These are phyloP conservation scores for Triops cancriformis DNA, from an alignment of 1,140 invertebrate species.

Conservation along the genomic window DNA sequence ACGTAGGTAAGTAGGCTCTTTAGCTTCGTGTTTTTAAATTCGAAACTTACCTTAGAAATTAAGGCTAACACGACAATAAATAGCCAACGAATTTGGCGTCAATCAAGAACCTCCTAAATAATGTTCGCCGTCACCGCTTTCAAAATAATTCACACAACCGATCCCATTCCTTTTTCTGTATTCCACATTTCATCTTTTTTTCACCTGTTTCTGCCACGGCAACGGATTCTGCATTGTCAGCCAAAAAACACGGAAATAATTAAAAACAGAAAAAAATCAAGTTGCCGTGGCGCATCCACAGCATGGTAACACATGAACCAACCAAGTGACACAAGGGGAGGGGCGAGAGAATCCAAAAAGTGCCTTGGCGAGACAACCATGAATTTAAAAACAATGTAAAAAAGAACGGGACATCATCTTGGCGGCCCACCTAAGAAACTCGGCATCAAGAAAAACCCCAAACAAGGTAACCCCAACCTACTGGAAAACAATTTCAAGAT, in stretches of 20 bases:
- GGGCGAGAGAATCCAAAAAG: neutral
- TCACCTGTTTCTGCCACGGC: neutral
- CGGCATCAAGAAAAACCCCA: neutral
- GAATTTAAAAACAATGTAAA: neutral
- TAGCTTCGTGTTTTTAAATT: no score
- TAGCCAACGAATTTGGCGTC: no score
- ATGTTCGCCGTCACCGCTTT: no score
- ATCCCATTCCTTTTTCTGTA: neutral
- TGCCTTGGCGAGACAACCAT: neutral
- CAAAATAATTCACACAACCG: no score
- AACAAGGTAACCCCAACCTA: constrained; percentile 13
- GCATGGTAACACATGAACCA: neutral
- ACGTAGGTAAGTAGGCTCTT: no score
- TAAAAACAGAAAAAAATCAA: neutral
- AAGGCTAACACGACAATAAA: no score
- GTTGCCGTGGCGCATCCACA: neutral
- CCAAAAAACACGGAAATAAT: neutral
- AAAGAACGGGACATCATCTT: neutral
- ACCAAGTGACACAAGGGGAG: constrained; percentile 1
- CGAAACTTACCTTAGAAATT: no score
- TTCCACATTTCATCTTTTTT: neutral
- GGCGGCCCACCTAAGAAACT: neutral
- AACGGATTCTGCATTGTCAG: neutral
- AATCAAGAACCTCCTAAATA: no score
- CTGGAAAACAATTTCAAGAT: neutral